These are phyloP conservation scores for Suricata suricatta DNA, from an alignment of 2,113 vertebrate species.

Conservation along the genomic window DNA sequence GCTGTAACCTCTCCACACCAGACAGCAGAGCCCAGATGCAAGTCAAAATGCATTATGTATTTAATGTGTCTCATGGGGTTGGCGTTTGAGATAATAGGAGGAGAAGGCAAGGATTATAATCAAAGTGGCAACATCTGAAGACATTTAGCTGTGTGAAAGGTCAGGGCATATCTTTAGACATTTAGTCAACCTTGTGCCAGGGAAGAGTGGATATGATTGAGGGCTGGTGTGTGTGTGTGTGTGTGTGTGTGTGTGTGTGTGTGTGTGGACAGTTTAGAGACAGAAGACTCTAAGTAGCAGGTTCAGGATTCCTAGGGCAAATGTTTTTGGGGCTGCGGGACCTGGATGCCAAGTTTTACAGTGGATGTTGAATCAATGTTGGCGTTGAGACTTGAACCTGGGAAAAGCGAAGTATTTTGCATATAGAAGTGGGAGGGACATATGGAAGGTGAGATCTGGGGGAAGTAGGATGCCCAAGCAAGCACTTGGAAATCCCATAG, in stretches of 20 bases:
- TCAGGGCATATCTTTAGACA: slow-evolving; percentile 63
- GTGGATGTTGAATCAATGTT: background rate
- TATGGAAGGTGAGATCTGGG: background rate
- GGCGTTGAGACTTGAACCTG: background rate
- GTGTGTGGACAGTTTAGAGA: background rate
- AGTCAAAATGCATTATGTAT: slow-evolving; percentile 73
- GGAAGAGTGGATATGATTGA: background rate
- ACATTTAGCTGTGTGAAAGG: slow-evolving; percentile 65
- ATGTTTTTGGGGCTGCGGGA: background rate
- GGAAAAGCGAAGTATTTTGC: background rate
- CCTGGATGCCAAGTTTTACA: background rate
- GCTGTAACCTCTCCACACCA: slow-evolving; percentile 64
- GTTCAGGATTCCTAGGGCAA: background rate
- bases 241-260: background rate
- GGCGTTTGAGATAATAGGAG: slow-evolving; percentile 71
- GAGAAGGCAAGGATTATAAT: slow-evolving; percentile 71
- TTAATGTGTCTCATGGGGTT: slow-evolving; percentile 72
- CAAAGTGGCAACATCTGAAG: slow-evolving; percentile 78
- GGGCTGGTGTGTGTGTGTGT: background rate
- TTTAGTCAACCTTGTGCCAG: slow-evolving; percentile 49
- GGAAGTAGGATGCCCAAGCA: rapidly evolving
- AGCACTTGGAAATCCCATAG: background rate
- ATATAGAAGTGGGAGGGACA: background rate
- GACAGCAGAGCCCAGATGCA: slow-evolving; percentile 54
- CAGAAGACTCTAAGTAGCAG: background rate